These are phyloP conservation scores for Apamea sordens DNA, from an alignment of 2,888 invertebrate species.

Conservation along the genomic window DNA sequence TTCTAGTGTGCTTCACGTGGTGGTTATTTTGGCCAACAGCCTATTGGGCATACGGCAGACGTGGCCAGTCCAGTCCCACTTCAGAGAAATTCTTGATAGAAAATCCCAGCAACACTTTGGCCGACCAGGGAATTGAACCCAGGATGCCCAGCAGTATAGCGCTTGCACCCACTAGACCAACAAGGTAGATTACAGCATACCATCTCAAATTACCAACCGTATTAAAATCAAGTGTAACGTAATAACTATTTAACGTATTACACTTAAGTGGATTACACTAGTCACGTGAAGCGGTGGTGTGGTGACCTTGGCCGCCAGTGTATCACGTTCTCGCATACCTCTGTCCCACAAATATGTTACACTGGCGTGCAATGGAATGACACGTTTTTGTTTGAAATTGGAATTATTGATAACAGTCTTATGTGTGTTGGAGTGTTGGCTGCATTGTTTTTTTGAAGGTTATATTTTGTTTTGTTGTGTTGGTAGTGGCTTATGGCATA, in stretches of 20 bases:
- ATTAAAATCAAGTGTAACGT: slow-evolving; percentile 29
- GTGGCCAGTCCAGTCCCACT: too few species aligned
- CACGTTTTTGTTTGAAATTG: slow-evolving; percentile 58
- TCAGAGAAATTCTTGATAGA: too few species aligned
- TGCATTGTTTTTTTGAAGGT: slow-evolving; percentile 14
- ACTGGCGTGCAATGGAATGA: slow-evolving; percentile 48
- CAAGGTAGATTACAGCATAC: slow-evolving; percentile 34
- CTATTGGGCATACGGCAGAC: too few species aligned
- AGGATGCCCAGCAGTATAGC: too few species aligned
- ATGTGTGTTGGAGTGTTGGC: slow-evolving; percentile 18
- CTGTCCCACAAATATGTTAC: slow-evolving; percentile 55
- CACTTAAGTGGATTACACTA: slow-evolving; percentile 60
- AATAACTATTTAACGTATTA: slow-evolving; percentile 52
- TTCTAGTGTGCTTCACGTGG: too few species aligned
- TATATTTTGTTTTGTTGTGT: slow-evolving; percentile 25
- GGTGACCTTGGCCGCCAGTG: slow-evolving; percentile 66
- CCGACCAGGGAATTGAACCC: too few species aligned
- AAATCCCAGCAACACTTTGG: too few species aligned
- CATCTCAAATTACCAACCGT: slow-evolving; percentile 33
- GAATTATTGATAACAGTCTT: slow-evolving; percentile 54
- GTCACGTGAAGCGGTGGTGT: slow-evolving; percentile 63
- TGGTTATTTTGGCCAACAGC: too few species aligned
- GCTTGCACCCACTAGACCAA: too few species aligned
- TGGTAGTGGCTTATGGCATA: neutral
- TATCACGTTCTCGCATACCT: slow-evolving; percentile 63